phyloP scores from a whole-genome alignment of 2,888 invertebrate genomes.

The Stramonita haemastoma region DNA sequence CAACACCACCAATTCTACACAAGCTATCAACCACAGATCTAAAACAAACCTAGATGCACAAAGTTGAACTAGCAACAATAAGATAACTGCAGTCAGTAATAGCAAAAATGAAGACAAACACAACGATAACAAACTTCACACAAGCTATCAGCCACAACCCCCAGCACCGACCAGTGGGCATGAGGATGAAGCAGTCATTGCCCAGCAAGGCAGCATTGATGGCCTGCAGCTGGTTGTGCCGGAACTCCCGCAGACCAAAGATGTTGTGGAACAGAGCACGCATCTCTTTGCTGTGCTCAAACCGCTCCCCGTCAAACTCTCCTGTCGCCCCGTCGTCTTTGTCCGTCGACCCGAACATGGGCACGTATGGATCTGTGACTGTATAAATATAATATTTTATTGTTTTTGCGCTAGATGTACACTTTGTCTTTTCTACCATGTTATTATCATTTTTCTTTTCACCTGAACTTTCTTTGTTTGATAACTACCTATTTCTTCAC shows the following conservation, averaged over 20 bases:
- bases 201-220: constrained; percentile 93
- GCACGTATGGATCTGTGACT: constrained; percentile 45
- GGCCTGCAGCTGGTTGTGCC: constrained; percentile 95
- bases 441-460: no score
- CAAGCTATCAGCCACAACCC: no score
- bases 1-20: no score
- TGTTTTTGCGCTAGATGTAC: not conserved
- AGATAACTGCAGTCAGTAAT: no score
- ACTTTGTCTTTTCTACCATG: no score
- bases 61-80: no score
- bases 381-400: not conserved
- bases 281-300: constrained; percentile 85
- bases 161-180: constrained; percentile 97
- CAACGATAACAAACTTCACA: no score
- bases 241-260: constrained; percentile 92
- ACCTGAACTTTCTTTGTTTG: no score
- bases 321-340: constrained; percentile 85
- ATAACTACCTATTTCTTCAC: no score
- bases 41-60: no score
- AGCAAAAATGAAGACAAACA: no score
- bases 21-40: no score
- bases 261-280: constrained; percentile 85
- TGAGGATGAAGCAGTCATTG: constrained; percentile 95
- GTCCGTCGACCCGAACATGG: constrained; percentile 52
- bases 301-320: constrained; percentile 86